These are phyloP conservation scores for Ia io DNA, from an alignment of 2,113 vertebrate species.

Conservation along the genomic window DNA sequence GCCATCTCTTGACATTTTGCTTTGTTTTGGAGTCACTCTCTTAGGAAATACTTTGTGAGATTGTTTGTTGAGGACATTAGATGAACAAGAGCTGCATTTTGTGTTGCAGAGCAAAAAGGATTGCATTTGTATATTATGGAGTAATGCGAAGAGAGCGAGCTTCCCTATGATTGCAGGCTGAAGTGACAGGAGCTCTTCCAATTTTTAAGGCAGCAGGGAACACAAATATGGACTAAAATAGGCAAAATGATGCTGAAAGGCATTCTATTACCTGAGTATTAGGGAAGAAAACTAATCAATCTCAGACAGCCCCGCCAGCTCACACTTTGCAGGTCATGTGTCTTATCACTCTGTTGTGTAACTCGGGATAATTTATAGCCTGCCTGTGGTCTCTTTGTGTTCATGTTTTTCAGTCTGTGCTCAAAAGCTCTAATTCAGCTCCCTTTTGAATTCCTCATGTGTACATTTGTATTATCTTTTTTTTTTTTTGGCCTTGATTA, in stretches of 20 bases:
- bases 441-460: neutral
- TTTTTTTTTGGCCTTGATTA: conserved; percentile 5
- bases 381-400: conserved; percentile 41
- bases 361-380: conserved; percentile 67
- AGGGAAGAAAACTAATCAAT: conserved; percentile 35
- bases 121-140: neutral
- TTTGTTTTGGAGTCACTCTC: neutral
- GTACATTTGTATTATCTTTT: neutral
- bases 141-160: neutral
- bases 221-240: conserved; percentile 43
- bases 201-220: conserved; percentile 35
- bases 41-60: conserved; percentile 12
- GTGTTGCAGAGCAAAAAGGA: neutral
- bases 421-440: conserved; percentile 41
- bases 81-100: neutral
- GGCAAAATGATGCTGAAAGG: conserved; percentile 35
- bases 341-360: conserved; percentile 69
- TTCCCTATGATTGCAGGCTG: neutral
- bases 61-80: neutral
- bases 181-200: neutral
- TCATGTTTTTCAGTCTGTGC: conserved; percentile 31
- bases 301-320: conserved; percentile 51
- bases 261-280: conserved; percentile 29
- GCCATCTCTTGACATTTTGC: neutral
- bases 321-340: conserved; percentile 77